Base-by-base conservation (phyloP, 2,113 vertebrate species). In the Cochlearius cochlearius region DNA sequence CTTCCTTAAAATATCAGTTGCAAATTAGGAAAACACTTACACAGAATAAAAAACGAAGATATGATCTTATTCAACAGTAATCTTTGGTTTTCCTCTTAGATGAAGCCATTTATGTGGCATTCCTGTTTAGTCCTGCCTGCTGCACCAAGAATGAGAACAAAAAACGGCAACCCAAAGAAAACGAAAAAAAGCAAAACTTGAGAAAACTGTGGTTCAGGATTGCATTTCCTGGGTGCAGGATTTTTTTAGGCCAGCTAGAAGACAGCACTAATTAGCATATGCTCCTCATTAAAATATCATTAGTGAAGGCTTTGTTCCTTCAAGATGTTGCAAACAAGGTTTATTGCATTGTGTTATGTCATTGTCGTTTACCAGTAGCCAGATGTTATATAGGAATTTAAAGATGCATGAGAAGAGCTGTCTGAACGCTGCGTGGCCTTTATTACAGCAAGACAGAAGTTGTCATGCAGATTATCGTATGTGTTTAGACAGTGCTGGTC, bases 231-330 rank as follows among this genome's bases (percentile, higher is more conserved):
- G 56, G 39, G 62, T 91, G 43, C 52, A 72, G 67, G 66, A 29
- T 26, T n/a, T 93, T 95, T 96, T 94, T 82, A 96, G 88, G 89
- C 76, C 67, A 67, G 69, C 60, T 89, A 67, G 92, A 93, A 97
- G 92, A 95, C 88, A 91, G 91, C n/a, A 94, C 59, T 96, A 97
- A 98, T 98, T 98, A 97, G 91, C 10, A 56, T 92, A 45, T 98
- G 79, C 53, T 87, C 92, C 97, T 98, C 96, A 97, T 98, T 97
- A 98, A 98, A 98, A 94, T 96, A 93, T 88, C 97, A 96, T 98
- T 98, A 98, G 87, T 53, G 76, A 96, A 95, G 80, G 63, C 91
- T 97, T 98, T 96, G 93, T 96, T 98, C 92, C 96, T 97, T 97
- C 95, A 95, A 95, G 92, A 92, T 93, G 71, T 75, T 95, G 85